Evolutionary conservation across 2,113 vertebrate species (phyloP).

Genomic region (Asarcornis scutulata): DNA sequence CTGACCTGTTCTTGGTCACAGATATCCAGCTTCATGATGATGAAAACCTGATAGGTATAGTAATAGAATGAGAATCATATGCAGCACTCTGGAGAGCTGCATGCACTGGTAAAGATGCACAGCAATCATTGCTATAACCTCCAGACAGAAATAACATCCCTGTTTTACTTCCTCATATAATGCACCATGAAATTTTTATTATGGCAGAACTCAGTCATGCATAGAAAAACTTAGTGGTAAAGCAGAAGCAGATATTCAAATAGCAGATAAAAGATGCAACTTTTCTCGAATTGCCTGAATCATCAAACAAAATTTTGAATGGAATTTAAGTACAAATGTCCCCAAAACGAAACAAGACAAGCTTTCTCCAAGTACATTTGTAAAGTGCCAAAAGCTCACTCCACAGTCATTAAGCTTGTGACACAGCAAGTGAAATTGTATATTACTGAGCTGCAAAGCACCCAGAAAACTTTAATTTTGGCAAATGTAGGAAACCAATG

Average conservation of each 20-base stretch:
- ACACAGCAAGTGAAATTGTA: neutral
- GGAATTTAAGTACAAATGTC: neutral
- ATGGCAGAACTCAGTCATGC: neutral
- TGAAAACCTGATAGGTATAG: neutral
- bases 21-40: neutral
- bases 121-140: neutral
- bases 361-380: neutral
- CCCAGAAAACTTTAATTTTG: neutral
- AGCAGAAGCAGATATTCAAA: neutral
- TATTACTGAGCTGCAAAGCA: neutral
- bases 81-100: neutral
- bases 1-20: neutral
- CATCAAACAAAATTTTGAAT: conserved; percentile 1
- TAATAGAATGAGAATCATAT: neutral
- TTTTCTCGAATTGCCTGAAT: neutral
- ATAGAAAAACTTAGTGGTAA: neutral
- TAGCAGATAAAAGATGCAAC: neutral
- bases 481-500: neutral
- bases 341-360: neutral
- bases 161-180: neutral
- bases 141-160: neutral
- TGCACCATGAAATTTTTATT: neutral
- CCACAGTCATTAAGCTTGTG: neutral
- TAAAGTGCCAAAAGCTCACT: neutral
- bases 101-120: neutral